Evolutionary conservation across 2,888 invertebrate genomes (phyloP), one percentile per base, ranked within the genome.

Genomic region (Stenolophus ochropezus): DNA sequence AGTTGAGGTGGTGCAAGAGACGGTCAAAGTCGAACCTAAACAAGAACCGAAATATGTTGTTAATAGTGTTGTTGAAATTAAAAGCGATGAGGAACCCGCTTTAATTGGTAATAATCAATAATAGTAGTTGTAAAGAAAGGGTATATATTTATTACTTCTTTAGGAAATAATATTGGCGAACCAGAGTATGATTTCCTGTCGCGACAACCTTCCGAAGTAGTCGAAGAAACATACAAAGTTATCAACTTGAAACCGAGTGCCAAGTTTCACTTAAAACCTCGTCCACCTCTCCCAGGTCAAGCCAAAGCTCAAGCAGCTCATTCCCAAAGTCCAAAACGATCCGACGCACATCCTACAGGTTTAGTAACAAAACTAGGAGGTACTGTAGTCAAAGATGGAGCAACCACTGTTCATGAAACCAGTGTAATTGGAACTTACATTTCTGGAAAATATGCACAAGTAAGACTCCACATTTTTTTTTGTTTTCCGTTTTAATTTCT

Each of bases 391-490:
- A 94, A 94, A 87, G 95, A 96, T 86, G 96, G 96, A 0, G 89
- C 94, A 1, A 96, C 96, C 3, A 96, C 96, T 0, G 93, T 96
- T 4, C 95, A 96, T 87, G 96, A 96, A 89, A 96, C 96, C 0
- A 95, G 95, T 87, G 96, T 97, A n/a, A 94, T 96, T 85, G 95
- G 97, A 23, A 96, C 97, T 2, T 95, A 94, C 87, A 95, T 96
- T 86, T 94, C 95, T 71, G 96, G 96, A 49, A 96, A 96, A 90
- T 96, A 97, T 88, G 96, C 96, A 1, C 96, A 97, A 89, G 94
- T 81, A 75, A 25, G 65, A 73, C 5, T 1, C 23, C 21, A 1
- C 11, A 16, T 51, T 4, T 14, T 51, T 18, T 49, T 49, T 4
- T 4, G 1, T 11, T n/a, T 49, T 49, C 4, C 2, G 14, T 49